A percentile compares a stretch with the other conserved stretches of the same genome.
These are phyloP conservation scores for Erythrolamprus reginae DNA, from an alignment of 2,113 vertebrate species.

Conservation along the genomic window DNA sequence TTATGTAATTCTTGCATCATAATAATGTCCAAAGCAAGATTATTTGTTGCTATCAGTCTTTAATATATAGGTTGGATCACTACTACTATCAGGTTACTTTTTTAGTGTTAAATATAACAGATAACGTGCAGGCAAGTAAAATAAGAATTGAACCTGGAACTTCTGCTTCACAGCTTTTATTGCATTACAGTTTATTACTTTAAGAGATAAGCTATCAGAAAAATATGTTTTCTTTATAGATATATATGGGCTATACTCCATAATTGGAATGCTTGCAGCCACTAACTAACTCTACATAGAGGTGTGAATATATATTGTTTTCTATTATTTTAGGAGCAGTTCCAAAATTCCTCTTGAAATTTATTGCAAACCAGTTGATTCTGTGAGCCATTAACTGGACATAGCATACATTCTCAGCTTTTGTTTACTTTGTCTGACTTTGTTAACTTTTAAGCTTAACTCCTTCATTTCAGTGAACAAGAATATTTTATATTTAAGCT, in stretches of 20 bases:
- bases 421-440: constrained; percentile 2
- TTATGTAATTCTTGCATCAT: neutral
- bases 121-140: neutral
- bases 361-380: neutral
- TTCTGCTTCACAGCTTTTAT: neutral
- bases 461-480: neutral
- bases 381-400: neutral
- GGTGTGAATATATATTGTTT: constrained; percentile 12
- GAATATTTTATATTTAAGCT: neutral
- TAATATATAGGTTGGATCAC: neutral
- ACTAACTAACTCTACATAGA: neutral
- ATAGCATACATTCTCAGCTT: neutral
- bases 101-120: neutral
- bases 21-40: neutral
- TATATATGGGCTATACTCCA: neutral
- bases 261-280: neutral
- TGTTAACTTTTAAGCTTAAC: neutral
- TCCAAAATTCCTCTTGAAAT: constrained; percentile 1
- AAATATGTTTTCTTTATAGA: neutral
- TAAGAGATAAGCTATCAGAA: neutral
- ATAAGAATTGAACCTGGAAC: neutral
- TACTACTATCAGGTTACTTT: neutral
- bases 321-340: constrained; percentile 7
- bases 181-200: neutral
- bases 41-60: neutral